Base-by-base conservation (phyloP, 1,140 invertebrate genomes). In the Drosophila orosa region DNA sequence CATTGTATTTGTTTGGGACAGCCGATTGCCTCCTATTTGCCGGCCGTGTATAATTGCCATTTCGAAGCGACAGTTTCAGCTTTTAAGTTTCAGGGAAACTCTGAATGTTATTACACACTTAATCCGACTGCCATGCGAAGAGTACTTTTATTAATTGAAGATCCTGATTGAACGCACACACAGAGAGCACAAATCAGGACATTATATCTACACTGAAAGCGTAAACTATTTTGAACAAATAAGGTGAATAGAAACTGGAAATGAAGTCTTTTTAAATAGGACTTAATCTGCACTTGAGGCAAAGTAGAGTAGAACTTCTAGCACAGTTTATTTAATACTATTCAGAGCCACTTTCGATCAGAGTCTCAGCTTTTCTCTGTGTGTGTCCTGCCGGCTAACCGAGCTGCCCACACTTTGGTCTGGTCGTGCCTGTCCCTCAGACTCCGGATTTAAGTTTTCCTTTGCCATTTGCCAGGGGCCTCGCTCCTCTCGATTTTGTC, bases 111-210 rank as follows among this genome's bases (percentile, higher is more conserved):
- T 48, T 31, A 24, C 15, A 6, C 31, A 50, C 60, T 48, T 73
- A 85, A 77, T 67, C 50, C 59, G 50, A 54, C 33, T 47, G 45
- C 22, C 58, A 27, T 35, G 54, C 44, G 27, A n/a, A n/a, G 48
- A 67, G 82, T 66, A 75, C 74, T 79, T 63, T 48, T 73, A 76
- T 83, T 87, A 87, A 87, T 89, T 89, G 84, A 89, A 89, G 83
- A 77, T 76, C 74, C 45, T 83, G 60, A 86, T 86, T 86, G 78
- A 65, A 59, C 55, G 24, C 63, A 52, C 39, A 58, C 17, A 58
- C 17, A 44, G 12, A 65, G 37, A 80, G 35, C 47, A 60, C 45
- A 39, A 72, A 71, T 71, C 57, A 67, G 40, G 27, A 22, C 35
- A 29, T 10, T 17, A 22, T 13, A 35, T 10, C 13, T 54, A 35